phyloP scores from a whole-genome alignment of 2,888 invertebrate species.

The Theodoxus fluviatilis region DNA sequence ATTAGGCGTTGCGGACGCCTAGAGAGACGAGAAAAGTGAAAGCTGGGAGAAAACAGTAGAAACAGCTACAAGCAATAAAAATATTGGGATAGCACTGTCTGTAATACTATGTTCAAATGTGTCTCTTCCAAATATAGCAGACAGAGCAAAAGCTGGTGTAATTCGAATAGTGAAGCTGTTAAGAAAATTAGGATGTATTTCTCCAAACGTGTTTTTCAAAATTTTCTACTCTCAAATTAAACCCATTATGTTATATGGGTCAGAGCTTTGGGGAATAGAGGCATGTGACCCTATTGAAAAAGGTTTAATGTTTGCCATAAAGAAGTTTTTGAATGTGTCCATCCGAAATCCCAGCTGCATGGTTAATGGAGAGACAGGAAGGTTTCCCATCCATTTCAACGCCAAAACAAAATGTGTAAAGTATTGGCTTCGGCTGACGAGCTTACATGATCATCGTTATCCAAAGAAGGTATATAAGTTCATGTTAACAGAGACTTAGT shows the following conservation, averaged over 20 bases:
- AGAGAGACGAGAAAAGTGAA: conserved; percentile 4
- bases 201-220: background rate
- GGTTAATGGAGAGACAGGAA: conserved; percentile 1
- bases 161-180: background rate
- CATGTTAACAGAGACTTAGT: too few relatives aligned
- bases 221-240: conserved; percentile 8
- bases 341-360: conserved; percentile 1
- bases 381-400: background rate
- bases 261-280: background rate
- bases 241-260: conserved; percentile 8
- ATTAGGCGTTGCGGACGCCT: conserved; percentile 4
- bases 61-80: background rate
- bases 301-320: background rate
- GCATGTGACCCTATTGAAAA: background rate
- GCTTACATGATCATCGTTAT: too few relatives aligned
- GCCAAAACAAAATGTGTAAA: background rate
- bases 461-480: too few relatives aligned
- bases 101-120: background rate
- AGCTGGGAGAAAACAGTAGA: background rate
- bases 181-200: background rate
- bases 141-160: conserved; percentile 1
- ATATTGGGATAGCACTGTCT: background rate
- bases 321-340: background rate
- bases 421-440: background rate
- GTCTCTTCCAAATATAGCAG: background rate